Percentiles rank a stretch among this genome's conserved stretches.
phyloP scores from a whole-genome alignment of 2,113 vertebrate species.

The Tricholaema leucomelas region DNA sequence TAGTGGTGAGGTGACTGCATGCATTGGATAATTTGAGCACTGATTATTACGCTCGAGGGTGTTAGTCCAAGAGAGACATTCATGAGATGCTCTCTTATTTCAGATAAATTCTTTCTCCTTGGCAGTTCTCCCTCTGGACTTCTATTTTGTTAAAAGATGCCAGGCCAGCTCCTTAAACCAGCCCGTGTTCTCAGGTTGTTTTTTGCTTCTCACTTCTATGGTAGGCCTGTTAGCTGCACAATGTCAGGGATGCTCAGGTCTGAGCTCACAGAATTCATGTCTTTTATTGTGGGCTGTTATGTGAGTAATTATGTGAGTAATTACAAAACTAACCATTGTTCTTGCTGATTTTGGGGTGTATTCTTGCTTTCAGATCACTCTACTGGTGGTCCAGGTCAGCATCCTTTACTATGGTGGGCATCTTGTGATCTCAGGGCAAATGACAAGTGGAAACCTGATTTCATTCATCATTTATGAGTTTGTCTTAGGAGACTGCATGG shows the following conservation, averaged over 20 bases:
- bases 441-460: conserved; percentile 87
- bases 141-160: background rate
- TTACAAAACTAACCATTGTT: background rate
- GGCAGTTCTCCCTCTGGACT: background rate
- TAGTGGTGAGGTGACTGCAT: background rate
- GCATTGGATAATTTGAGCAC: background rate
- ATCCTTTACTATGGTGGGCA: conserved; percentile 93
- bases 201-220: background rate
- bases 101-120: background rate
- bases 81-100: background rate
- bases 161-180: background rate
- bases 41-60: background rate
- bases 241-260: background rate
- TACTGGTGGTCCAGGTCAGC: conserved; percentile 89
- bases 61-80: background rate
- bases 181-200: background rate
- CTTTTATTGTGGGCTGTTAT: background rate
- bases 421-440: conserved; percentile 88
- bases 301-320: background rate
- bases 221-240: background rate
- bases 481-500: conserved; percentile 88
- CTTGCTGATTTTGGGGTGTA: background rate
- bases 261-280: background rate
- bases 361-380: conserved; percentile 80
- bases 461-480: conserved; percentile 95